Evolutionary conservation across 2,888 invertebrate genomes (phyloP).

Genomic region (Tinea semifulvella): DNA sequence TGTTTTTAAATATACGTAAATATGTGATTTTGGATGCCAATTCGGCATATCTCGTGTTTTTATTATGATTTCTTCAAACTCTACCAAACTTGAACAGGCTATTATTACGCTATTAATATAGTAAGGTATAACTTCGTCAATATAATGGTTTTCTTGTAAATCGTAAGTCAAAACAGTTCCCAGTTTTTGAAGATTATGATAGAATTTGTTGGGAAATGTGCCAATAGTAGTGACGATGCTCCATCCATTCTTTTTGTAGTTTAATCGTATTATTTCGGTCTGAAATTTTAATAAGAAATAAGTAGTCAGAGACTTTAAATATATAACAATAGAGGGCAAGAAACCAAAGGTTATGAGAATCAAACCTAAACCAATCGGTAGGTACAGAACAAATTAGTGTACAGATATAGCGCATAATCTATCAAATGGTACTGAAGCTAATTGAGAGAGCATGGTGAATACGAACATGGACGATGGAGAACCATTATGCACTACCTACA

Average conservation of each 20-base stretch:
- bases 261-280: conserved; percentile 31
- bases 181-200: conserved; percentile 26
- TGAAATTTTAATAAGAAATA: too few species aligned
- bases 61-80: conserved; percentile 35
- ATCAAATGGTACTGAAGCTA: too few species aligned
- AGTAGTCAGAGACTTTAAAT: too few species aligned
- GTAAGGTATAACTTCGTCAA: conserved; percentile 34
- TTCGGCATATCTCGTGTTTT: conserved; percentile 30
- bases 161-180: conserved; percentile 30
- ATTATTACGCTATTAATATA: conserved; percentile 36
- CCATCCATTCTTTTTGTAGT: conserved; percentile 41
- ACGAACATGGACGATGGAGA: too few species aligned
- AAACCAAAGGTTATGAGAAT: too few species aligned
- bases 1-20: conserved; percentile 36
- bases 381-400: too few species aligned
- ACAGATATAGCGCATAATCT: too few species aligned
- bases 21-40: conserved; percentile 42
- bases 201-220: conserved; percentile 33
- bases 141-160: conserved; percentile 26
- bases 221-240: conserved; percentile 37
- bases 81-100: conserved; percentile 27
- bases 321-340: too few species aligned
- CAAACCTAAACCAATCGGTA: too few species aligned
- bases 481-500: too few species aligned
- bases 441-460: too few species aligned